Evolutionary conservation across 2,888 invertebrate species (phyloP), one percentile per base, ranked within the genome.

Genomic region (Leptopilina drosophilae): DNA sequence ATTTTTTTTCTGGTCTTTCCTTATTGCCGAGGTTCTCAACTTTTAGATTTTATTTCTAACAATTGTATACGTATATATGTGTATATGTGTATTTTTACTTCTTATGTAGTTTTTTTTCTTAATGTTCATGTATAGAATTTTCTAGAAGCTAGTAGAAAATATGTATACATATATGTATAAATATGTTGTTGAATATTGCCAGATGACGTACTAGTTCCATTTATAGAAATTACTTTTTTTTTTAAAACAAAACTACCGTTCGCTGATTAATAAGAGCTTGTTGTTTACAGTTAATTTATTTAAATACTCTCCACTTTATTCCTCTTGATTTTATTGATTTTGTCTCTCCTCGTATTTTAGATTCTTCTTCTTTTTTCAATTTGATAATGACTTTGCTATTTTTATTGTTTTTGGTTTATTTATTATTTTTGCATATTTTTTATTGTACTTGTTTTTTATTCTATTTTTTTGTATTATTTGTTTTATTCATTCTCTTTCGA

Each of bases 1-100:
- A 26, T 80, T 77, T 79, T 73, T 42, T 69, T 73, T 56, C 73
- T 56, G 33, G 73, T 56, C 53, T 56, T 73, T 73, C 56, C 33
- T 56, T 73, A 73, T 73, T 73, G 33, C 33, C 53, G 33, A 53
- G 73, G 73, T 73, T 73, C 26, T 73, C 73, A 73, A 56, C 56
- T 73, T 56, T 73, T 26, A 73, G 8, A 56, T 73, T 42, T 56
- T 12, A 40, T 73, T 26, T n/a, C 33, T 56, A 53, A 73, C 33
- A 64, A 15, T 8, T 42, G 8, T 42, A 7, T 8, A 7, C 0
- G 7, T 42, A 42, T 8, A 42, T 42, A 7, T 8, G 8, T 42
- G 4, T 42, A 42, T 42, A 1, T 42, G n/a, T n/a, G n/a, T 42
- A 8, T 42, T 42, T 42, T 42, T 42, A 42, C 33, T 42, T 42